These are phyloP conservation scores for Silvanus unidentatus DNA, from an alignment of 2,888 invertebrate species.

Conservation along the genomic window DNA sequence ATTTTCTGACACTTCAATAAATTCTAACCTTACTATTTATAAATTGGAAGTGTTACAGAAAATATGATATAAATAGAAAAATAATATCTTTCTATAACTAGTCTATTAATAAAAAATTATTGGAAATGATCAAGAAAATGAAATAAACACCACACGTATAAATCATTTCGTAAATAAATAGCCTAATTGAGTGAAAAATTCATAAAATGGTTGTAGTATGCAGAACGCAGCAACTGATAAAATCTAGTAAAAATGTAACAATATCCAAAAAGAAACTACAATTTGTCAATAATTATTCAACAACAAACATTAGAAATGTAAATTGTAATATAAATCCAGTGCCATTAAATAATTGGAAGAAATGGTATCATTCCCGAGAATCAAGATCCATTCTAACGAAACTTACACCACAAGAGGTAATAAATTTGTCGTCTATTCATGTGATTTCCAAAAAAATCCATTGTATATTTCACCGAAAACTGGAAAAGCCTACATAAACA, in stretches of 20 bases:
- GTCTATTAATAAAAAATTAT: too few species aligned
- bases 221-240: conserved; percentile 31
- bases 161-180: too few species aligned
- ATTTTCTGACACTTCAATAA: too few species aligned
- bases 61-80: too few species aligned
- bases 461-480: background rate
- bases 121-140: too few species aligned
- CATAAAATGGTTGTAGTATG: conserved; percentile 34
- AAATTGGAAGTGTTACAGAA: too few species aligned
- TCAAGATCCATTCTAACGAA: conserved; percentile 34
- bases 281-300: conserved; percentile 13
- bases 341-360: conserved; percentile 28
- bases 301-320: conserved; percentile 10
- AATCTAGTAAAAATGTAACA: conserved; percentile 27
- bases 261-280: conserved; percentile 24
- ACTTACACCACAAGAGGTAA: conserved; percentile 42
- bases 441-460: background rate
- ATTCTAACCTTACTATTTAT: too few species aligned
- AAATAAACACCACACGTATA: too few species aligned
- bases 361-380: conserved; percentile 31
- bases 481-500: too few species aligned
- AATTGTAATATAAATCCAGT: conserved; percentile 14
- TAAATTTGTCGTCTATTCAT: conserved; percentile 7
- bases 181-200: too few species aligned
- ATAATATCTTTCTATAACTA: too few species aligned